phyloP scores from a whole-genome alignment of 2,797 vertebrate genomes.

The Hemibagrus guttatus region DNA sequence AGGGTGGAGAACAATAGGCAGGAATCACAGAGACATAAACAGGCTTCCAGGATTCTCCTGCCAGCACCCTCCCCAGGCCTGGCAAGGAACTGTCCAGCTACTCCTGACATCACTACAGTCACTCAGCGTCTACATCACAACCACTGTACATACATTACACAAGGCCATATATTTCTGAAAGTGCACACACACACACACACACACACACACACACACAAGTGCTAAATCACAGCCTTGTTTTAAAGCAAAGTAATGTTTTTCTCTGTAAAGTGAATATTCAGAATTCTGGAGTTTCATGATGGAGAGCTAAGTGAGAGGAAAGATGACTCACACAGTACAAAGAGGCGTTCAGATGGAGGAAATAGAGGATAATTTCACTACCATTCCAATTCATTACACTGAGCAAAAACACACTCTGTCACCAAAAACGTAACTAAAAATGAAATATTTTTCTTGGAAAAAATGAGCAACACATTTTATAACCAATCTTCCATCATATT shows the following conservation, averaged over 20 bases:
- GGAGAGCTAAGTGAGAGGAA: background rate
- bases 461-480: background rate
- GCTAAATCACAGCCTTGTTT: background rate
- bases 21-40: no score
- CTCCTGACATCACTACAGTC: no score
- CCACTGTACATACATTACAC: background rate
- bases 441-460: background rate
- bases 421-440: background rate
- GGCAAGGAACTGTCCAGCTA: no score
- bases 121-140: constrained; percentile 1
- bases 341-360: background rate
- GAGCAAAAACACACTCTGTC: background rate
- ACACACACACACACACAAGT: constrained; percentile 17
- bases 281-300: constrained; percentile 8
- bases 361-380: background rate
- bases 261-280: background rate
- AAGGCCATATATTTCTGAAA: background rate
- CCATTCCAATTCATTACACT: background rate
- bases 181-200: constrained; percentile 32
- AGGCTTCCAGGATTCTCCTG: no score
- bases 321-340: constrained; percentile 6
- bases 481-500: background rate
- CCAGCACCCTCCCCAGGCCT: no score
- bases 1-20: no score
- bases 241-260: background rate